Percentiles rank a stretch among this genome's conserved stretches.
phyloP scores from a whole-genome alignment of 64 coral and sea anemone species.

The Montipora foliosa region DNA sequence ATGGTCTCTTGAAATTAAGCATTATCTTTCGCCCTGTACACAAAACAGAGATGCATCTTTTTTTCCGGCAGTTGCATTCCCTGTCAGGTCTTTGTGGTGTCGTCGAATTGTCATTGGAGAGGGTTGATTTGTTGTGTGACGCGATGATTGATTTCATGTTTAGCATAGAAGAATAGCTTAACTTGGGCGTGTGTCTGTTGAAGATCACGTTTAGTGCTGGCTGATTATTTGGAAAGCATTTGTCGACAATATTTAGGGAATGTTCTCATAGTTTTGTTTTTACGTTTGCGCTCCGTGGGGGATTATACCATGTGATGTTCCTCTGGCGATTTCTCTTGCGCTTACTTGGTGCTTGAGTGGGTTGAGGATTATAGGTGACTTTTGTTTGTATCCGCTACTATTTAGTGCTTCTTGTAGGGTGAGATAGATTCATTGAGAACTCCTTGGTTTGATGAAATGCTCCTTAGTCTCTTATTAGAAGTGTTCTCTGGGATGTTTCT shows the following conservation, averaged over 20 bases:
- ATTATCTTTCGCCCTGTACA: too few relatives aligned
- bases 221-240: neutral
- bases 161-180: conserved; percentile 39
- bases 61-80: too few relatives aligned
- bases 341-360: neutral
- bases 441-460: conserved; percentile 14
- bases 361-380: neutral
- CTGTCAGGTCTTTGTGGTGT: neutral
- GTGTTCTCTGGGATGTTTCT: conserved; percentile 33
- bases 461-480: conserved; percentile 22
- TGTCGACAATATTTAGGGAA: neutral
- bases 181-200: neutral
- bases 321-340: too few relatives aligned
- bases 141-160: neutral
- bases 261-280: too few relatives aligned
- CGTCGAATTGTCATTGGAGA: neutral
- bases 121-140: conserved; percentile 21
- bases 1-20: too few relatives aligned
- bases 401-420: neutral
- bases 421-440: neutral
- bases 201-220: conserved; percentile 9
- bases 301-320: too few relatives aligned
- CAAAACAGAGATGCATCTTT: too few relatives aligned
- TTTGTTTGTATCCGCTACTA: neutral
- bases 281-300: too few relatives aligned